phyloP scores from a whole-genome alignment of 2,888 invertebrate genomes.

The Clivina fossor region DNA sequence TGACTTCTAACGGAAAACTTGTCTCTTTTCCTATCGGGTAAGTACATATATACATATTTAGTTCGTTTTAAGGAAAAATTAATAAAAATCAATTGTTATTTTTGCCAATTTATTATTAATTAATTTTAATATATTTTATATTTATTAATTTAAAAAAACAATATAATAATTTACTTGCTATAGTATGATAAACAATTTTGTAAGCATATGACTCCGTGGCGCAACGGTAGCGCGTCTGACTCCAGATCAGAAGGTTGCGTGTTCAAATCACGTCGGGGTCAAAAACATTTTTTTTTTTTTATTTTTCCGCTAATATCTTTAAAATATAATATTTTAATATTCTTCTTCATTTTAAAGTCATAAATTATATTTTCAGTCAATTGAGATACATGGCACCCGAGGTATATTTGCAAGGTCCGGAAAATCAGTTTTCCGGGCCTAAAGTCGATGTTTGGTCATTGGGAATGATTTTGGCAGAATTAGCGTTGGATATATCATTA shows the following conservation, averaged over 20 bases:
- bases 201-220: constrained; percentile 95
- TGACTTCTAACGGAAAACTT: constrained; percentile 84
- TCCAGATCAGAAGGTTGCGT: constrained; percentile 97
- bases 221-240: constrained; percentile 98
- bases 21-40: constrained; percentile 89
- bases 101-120: no score
- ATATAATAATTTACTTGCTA: constrained; percentile 2
- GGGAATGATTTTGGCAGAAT: constrained; percentile 85
- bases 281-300: constrained; percentile 17
- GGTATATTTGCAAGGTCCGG: constrained; percentile 67
- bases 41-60: no score
- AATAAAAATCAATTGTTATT: constrained; percentile 7
- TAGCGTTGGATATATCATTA: constrained; percentile 68
- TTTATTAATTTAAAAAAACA: no score
- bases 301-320: constrained; percentile 31
- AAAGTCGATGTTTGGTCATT: constrained; percentile 93
- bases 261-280: constrained; percentile 30
- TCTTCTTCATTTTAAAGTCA: constrained; percentile 2
- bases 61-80: no score
- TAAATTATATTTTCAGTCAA: constrained; percentile 57
- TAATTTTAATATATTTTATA: no score
- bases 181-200: no score
- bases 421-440: constrained; percentile 57
- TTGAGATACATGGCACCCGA: constrained; percentile 83
- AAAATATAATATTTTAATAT: constrained; percentile 1